Evolutionary conservation across 2,797 vertebrate species (phyloP), one percentile per base, ranked within the genome.

Genomic region (Epinephelus malabaricus): DNA sequence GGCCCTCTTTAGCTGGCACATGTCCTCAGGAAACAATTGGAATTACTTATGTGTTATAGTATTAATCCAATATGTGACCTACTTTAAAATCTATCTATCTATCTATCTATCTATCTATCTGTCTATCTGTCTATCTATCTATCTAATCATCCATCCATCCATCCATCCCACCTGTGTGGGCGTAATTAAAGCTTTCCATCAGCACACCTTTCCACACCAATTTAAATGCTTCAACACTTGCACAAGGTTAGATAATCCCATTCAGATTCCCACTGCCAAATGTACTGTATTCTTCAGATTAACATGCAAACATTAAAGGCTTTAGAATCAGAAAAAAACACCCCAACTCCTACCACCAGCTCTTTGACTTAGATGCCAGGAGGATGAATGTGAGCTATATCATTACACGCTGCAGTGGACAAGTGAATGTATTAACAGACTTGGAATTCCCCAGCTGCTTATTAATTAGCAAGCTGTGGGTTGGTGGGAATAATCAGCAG

Each of bases 401-500:
- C 83, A 88, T 85, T 89, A 85, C 82, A 91, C 83, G 82, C 85
- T 89, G 83, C 87, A 87, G 83, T 88, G 85, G 79, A 87, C 85
- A 89, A 85, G 70, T 70, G 86, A 87, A 90, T 92, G 82, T 54
- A 84, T 92, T 89, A 86, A 67, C 81, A 79, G 73, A 76, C 69
- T 75, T 72, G 81, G 82, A 89, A 88, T 85, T 77, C 85, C 85
- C 90, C 77, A 79, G 86, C 74, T 89, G 79, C 83, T 84, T 87
- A 86, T 90, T 87, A 89, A 92, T 89, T 84, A 87, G 67, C 74
- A 74, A 61, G 54, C 72, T 62, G 81, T 80, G 78, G 55, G 79
- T 77, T 86, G 84, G 76, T 69, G 73, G 88, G 85, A 80, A 88
- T 81, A 81, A 90, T 77, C 72, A 88, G 69, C 61, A 60, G 58